phyloP scores from a whole-genome alignment of 2,797 vertebrate genomes.

The Sebastes kiyomatsui region DNA sequence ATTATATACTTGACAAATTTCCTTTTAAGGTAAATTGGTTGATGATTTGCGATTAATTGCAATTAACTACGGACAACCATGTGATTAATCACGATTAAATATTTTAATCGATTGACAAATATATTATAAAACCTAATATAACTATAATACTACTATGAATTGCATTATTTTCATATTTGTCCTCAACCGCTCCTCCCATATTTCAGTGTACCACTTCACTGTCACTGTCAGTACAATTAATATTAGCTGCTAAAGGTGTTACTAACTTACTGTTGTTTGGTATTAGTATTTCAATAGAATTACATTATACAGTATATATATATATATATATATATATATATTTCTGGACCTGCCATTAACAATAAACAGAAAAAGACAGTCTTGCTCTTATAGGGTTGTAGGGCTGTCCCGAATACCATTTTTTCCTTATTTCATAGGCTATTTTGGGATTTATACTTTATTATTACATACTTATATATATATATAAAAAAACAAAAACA shows the following conservation, averaged over 20 bases:
- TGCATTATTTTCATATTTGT: not conserved
- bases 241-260: not conserved
- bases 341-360: not conserved
- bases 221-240: not conserved
- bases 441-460: too few relatives aligned
- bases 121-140: not conserved
- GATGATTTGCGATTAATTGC: too few relatives aligned
- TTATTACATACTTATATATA: too few relatives aligned
- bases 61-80: too few relatives aligned
- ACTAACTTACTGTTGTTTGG: not conserved
- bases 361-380: not conserved
- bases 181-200: not conserved
- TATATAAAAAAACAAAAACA: too few relatives aligned
- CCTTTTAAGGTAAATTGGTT: too few relatives aligned
- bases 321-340: not conserved
- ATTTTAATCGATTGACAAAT: not conserved
- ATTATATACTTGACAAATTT: too few relatives aligned
- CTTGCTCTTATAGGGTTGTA: too few relatives aligned
- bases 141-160: not conserved
- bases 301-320: not conserved
- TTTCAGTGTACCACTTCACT: not conserved
- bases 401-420: too few relatives aligned
- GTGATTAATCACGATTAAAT: too few relatives aligned
- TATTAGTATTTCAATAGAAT: not conserved
- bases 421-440: too few relatives aligned